These are phyloP conservation scores for Drosophila recens DNA, from an alignment of 2,888 invertebrate genomes.

Conservation along the genomic window DNA sequence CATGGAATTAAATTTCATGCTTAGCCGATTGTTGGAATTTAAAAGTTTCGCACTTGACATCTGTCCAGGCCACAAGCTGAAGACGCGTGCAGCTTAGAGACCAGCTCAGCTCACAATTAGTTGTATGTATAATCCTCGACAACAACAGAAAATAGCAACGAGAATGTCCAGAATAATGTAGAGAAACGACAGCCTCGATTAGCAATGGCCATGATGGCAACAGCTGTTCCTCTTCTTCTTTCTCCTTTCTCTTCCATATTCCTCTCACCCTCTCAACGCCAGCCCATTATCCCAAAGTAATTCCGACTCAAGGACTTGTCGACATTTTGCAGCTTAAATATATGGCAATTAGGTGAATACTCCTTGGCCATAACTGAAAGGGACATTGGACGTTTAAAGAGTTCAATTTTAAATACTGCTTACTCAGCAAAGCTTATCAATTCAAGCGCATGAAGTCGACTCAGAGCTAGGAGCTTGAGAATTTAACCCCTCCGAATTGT, in stretches of 20 bases:
- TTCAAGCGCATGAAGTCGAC: conserved; percentile 1
- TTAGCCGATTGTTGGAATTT: conserved; percentile 48
- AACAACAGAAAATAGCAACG: conserved; percentile 13
- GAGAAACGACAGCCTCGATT: conserved; percentile 43
- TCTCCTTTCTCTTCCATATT: neutral
- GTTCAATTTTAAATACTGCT: conserved; percentile 9
- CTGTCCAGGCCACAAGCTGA: conserved; percentile 42
- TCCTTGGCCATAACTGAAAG: conserved; percentile 39
- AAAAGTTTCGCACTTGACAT: conserved; percentile 52
- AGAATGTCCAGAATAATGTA: conserved; percentile 20
- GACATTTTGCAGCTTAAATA: conserved; percentile 54
- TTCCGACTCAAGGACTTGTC: conserved; percentile 43
- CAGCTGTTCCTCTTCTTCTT: neutral
- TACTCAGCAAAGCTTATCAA: conserved; percentile 15
- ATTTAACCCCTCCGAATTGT: neutral
- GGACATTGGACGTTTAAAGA: conserved; percentile 21
- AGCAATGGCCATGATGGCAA: conserved; percentile 26
- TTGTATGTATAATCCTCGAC: conserved; percentile 60
- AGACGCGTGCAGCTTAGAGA: conserved; percentile 38
- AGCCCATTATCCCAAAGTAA: neutral
- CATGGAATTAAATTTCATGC: conserved; percentile 60
- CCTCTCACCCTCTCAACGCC: neutral
- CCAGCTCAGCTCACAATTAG: conserved; percentile 63
- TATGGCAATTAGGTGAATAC: conserved; percentile 44
- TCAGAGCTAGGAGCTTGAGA: neutral